Conservation (phyloP, 2,888 invertebrate species). For the Leucania comma region DNA sequence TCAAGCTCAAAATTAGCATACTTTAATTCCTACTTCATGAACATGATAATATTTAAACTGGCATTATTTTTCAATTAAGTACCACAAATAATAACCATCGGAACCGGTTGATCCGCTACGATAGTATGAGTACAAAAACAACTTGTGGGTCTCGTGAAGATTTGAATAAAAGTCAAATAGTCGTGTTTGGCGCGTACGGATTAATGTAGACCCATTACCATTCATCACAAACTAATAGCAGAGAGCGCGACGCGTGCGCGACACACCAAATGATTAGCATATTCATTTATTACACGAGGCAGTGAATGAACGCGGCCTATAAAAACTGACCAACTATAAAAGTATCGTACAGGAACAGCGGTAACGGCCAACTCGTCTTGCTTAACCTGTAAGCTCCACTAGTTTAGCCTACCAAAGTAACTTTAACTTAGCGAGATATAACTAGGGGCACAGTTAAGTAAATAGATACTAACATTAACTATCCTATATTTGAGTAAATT, state of each 20-base stretch:
- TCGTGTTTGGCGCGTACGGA: not conserved
- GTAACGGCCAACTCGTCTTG: not conserved
- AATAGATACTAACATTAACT: no score
- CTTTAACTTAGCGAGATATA: not conserved
- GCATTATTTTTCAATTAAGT: conserved; percentile 24
- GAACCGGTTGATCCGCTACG: conserved; percentile 28
- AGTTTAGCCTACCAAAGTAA: not conserved
- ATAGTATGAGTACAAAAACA: conserved; percentile 15
- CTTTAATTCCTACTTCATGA: conserved; percentile 9
- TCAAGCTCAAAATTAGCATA: not conserved
- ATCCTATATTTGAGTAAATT: no score
- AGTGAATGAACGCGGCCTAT: conserved; percentile 19
- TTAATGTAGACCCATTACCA: conserved; percentile 6
- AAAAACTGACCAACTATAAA: not conserved
- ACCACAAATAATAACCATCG: conserved; percentile 11
- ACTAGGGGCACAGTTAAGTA: no score
- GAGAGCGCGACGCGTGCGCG: not conserved
- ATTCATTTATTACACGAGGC: not conserved
- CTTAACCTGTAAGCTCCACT: conserved; percentile 7
- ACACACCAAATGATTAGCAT: conserved; percentile 4
- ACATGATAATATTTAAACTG: conserved; percentile 9
- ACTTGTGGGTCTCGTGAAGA: not conserved
- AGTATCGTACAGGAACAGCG: not conserved
- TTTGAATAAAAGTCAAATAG: conserved; percentile 11
- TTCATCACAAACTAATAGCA: not conserved